These are phyloP conservation scores for Eidolon helvum DNA, from an alignment of 2,113 vertebrate genomes.

Conservation along the genomic window DNA sequence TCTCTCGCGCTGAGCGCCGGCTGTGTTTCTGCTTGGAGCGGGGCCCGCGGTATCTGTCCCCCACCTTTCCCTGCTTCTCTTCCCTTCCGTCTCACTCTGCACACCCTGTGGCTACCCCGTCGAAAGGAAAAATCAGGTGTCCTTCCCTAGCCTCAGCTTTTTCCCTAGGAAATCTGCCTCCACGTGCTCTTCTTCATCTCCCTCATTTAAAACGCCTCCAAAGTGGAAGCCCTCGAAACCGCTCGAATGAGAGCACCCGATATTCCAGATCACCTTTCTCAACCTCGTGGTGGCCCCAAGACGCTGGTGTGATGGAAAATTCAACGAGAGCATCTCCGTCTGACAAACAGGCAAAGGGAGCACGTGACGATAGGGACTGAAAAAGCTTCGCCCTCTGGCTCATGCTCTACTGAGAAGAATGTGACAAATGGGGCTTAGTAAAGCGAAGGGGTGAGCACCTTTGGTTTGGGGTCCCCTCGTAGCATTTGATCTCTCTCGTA, in stretches of 20 bases:
- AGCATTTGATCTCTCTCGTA: not conserved
- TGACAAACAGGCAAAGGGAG: not conserved
- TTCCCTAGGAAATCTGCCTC: not conserved
- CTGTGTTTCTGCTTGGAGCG: not conserved
- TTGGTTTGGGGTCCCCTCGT: not conserved
- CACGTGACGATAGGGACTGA: not conserved
- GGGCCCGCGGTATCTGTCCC: not conserved
- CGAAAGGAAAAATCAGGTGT: not conserved
- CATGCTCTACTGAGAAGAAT: not conserved
- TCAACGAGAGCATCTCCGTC: accelerated
- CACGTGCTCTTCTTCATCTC: not conserved
- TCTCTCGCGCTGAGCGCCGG: not conserved
- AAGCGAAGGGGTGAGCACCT: not conserved
- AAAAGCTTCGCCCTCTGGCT: not conserved
- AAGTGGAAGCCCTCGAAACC: not conserved
- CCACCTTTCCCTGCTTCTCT: not conserved
- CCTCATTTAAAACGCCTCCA: not conserved
- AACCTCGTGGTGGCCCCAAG: accelerated
- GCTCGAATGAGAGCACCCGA: accelerated
- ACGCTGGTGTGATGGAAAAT: not conserved
- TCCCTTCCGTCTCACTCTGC: not conserved
- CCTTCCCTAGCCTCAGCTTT: not conserved
- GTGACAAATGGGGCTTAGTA: not conserved
- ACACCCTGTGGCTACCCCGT: not conserved
- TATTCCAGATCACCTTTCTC: no score